phyloP scores from a whole-genome alignment of 2,113 vertebrate species.

The Myrmecobius fasciatus region DNA sequence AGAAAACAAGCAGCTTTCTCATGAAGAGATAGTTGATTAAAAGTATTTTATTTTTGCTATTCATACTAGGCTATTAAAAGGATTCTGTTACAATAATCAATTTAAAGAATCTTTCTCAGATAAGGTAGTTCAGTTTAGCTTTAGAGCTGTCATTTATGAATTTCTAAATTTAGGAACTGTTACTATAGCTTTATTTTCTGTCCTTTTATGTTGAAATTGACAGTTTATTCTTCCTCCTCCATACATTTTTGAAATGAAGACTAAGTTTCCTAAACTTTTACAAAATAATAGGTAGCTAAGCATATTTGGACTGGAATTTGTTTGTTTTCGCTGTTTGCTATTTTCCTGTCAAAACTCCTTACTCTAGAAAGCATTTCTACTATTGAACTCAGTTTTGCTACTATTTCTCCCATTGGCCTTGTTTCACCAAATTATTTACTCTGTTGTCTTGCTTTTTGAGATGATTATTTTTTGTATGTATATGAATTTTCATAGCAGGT shows the following conservation, averaged over 20 bases:
- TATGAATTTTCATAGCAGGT: background rate
- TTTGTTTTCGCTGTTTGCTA: slow-evolving; percentile 13
- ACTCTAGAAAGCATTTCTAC: background rate
- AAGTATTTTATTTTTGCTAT: background rate
- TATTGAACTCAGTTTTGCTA: background rate
- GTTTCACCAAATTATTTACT: background rate
- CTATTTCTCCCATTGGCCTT: background rate
- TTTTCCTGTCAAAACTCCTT: background rate
- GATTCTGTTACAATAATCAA: background rate
- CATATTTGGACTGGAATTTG: background rate
- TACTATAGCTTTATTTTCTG: background rate
- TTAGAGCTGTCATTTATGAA: background rate
- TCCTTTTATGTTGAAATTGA: background rate
- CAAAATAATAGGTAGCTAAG: slow-evolving; percentile 3
- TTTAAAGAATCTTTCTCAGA: background rate
- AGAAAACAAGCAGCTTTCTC: background rate
- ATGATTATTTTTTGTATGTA: background rate
- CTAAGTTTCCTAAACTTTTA: slow-evolving; percentile 5
- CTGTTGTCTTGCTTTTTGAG: background rate
- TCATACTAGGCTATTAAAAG: background rate
- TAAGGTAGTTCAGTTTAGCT: background rate
- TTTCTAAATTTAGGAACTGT: slow-evolving; percentile 2
- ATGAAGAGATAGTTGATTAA: background rate
- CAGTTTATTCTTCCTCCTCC: slow-evolving; percentile 11
- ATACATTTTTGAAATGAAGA: background rate